A percentile compares a stretch with the other conserved stretches of the same genome.
Conservation (phyloP, 2,113 vertebrate genomes). For the Galeopterus variegatus region DNA sequence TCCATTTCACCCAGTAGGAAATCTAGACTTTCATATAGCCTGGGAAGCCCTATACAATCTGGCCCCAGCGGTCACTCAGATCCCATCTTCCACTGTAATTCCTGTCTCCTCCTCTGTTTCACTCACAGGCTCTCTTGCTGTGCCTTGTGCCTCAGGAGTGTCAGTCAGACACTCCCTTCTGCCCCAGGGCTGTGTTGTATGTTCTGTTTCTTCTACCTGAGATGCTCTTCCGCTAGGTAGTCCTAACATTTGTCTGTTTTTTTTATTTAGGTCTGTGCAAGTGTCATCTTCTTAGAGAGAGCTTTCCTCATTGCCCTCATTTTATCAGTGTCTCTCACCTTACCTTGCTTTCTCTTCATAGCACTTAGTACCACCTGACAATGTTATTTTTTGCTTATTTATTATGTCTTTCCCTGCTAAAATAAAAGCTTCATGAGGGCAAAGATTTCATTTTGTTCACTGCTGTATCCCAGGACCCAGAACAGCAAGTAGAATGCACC, state of each 20-base stretch:
- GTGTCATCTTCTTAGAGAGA: neutral
- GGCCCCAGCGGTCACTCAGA: neutral
- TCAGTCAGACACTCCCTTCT: neutral
- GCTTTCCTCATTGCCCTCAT: neutral
- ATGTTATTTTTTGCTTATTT: neutral
- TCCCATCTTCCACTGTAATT: neutral
- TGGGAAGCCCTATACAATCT: neutral
- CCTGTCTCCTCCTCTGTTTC: neutral
- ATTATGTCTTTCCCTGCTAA: neutral
- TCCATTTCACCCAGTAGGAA: neutral
- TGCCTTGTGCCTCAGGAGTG: neutral
- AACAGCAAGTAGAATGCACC: neutral
- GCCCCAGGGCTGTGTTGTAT: neutral
- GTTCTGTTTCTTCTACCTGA: neutral
- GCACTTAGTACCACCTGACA: neutral
- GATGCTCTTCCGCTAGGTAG: neutral
- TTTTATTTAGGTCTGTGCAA: neutral
- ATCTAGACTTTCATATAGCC: neutral
- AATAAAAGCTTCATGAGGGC: conserved; percentile 7
- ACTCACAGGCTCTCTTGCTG: neutral
- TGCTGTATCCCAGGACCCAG: neutral
- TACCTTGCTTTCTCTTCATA: neutral
- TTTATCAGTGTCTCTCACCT: neutral
- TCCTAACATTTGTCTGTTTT: neutral
- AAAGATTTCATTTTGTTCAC: neutral